phyloP scores from a whole-genome alignment of 2,113 vertebrate species.

The Elachura formosa region DNA sequence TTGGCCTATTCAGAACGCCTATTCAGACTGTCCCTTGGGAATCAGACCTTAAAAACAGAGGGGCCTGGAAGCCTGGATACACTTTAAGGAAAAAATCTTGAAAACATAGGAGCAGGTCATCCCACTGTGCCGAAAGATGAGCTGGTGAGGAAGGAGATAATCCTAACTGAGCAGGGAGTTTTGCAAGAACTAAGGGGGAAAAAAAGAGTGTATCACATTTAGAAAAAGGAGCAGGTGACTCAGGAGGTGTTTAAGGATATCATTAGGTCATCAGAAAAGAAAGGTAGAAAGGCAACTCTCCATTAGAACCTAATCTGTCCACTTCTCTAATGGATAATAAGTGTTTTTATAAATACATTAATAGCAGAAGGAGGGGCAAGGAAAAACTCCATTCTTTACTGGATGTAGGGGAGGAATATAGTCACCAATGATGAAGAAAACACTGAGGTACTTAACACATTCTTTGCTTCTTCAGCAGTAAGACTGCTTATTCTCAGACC shows the following conservation, averaged over 20 bases:
- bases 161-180: background rate
- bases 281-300: background rate
- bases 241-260: background rate
- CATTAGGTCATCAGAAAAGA: background rate
- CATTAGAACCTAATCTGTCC: no score
- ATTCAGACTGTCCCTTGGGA: fast-evolving
- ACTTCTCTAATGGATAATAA: background rate
- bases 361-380: background rate
- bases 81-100: background rate
- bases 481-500: no score
- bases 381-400: background rate
- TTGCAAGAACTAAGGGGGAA: background rate
- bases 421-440: background rate
- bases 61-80: background rate
- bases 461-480: background rate
- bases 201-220: background rate
- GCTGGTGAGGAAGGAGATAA: fast-evolving
- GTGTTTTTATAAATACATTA: background rate
- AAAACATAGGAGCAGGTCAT: background rate
- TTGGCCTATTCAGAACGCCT: background rate
- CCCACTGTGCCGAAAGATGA: background rate
- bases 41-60: background rate
- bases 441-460: background rate
- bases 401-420: no score
- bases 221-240: background rate